These are phyloP conservation scores for Adelphocoris suturalis DNA, from an alignment of 2,888 invertebrate species.

Conservation along the genomic window DNA sequence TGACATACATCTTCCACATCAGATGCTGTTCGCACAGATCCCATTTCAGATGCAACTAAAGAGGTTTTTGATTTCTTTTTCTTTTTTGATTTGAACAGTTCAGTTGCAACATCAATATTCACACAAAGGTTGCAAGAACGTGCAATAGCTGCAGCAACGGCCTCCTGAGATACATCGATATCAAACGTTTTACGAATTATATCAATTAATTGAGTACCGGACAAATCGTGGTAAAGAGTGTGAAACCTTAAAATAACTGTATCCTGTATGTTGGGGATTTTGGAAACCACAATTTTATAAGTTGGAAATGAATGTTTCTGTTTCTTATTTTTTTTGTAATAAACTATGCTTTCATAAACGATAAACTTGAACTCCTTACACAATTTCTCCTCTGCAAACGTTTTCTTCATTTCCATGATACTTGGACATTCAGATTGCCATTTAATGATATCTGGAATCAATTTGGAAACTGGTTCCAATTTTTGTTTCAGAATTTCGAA, in stretches of 20 bases:
- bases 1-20: too few species aligned
- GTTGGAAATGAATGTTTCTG: neutral
- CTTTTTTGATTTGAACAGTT: neutral
- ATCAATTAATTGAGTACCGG: neutral
- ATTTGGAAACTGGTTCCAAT: neutral
- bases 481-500: neutral
- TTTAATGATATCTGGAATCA: conserved; percentile 19
- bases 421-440: neutral
- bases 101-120: neutral
- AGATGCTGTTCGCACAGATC: too few species aligned
- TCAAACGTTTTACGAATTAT: neutral
- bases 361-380: neutral
- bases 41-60: too few species aligned
- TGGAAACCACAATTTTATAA: neutral
- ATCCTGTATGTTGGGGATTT: neutral
- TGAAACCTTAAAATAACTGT: neutral
- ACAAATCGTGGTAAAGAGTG: neutral
- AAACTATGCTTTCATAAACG: neutral
- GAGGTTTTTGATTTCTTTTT: too few species aligned
- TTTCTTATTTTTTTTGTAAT: neutral
- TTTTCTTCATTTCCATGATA: neutral
- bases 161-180: neutral
- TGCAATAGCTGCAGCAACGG: neutral
- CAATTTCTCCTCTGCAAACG: too few species aligned
- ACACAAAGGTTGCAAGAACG: neutral